Evolutionary conservation across 1,140 invertebrate species (phyloP), one percentile per base, ranked within the genome.

Genomic region (Coenobita brevimanus): DNA sequence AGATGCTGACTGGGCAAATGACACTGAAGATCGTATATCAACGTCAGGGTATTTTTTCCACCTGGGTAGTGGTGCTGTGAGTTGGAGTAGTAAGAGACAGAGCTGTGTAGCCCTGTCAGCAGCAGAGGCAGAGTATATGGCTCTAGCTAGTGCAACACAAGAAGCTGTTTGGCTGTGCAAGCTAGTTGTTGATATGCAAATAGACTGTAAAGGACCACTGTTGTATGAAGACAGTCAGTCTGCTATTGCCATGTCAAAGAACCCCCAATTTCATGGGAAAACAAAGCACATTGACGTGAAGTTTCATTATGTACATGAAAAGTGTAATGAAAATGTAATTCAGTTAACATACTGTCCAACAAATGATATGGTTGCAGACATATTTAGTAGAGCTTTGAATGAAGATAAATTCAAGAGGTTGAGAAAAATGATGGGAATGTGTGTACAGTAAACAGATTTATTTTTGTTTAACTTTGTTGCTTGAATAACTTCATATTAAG

Each of bases 221-320:
- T 36, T 75, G 27, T 75, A 64, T 75, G 38, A 75, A 75, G 71
- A 75, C 71, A 75, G 41, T 75, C 71, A 75, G 71, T 75, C 24
- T 75, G n/a, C 71, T 41, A 75, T 75, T 75, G 71, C 71, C 10
- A 75, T 75, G 71, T 75, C 71, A 75, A 36, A 0, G 71, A 33
- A 75, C 38, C 71, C 71, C 38, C 71, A 4, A n/a, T 75, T 75
- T 75, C n/a, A 75, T 36, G 71, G 71, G 27, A 75, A 38, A 75
- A 0, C 71, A 24, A 75, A 75, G 38, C 71, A 75, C 38, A 75
- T 75, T 36, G 33, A 75, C 38, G 38, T 75, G 27, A 75, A 75
- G n/a, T 64, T 64, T 21, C 62, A 21, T 64, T 64, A 64, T 21
- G 17, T 64, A 6, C 3, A 30, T 64, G 17, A 64, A 64, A 64